These are phyloP conservation scores for Fragum fragum DNA, from an alignment of 2,888 invertebrate genomes.

Conservation along the genomic window DNA sequence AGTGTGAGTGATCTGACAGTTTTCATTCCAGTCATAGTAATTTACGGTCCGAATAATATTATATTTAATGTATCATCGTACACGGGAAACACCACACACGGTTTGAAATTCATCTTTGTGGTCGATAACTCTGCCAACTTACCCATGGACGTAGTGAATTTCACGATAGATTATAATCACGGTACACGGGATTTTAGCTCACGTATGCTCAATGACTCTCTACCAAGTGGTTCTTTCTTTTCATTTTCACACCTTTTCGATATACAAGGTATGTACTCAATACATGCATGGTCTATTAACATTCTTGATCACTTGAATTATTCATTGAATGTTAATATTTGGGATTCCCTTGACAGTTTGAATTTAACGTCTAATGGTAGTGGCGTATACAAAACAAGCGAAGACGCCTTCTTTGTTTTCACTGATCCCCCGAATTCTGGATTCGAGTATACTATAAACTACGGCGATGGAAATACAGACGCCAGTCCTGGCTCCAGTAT, in stretches of 20 bases:
- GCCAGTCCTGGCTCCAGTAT: constrained; percentile 26
- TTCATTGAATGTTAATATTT: constrained; percentile 35
- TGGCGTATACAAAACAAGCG: constrained; percentile 59
- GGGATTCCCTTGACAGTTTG: constrained; percentile 53
- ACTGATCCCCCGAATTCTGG: constrained; percentile 56
- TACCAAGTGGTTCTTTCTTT: background rate
- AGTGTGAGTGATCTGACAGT: constrained; percentile 46
- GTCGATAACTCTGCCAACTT: constrained; percentile 30
- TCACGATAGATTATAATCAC: constrained; percentile 45
- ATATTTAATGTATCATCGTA: constrained; percentile 32
- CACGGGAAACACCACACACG: constrained; percentile 48
- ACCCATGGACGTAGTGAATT: constrained; percentile 51
- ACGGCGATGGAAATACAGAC: constrained; percentile 46
- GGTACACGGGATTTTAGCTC: constrained; percentile 13
- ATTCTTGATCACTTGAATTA: constrained; percentile 36
- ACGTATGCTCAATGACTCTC: background rate
- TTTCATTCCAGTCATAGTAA: constrained; percentile 43
- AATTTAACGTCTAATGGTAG: constrained; percentile 37
- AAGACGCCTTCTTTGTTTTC: constrained; percentile 52
- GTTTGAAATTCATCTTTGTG: constrained; percentile 35
- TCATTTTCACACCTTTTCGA: constrained; percentile 39
- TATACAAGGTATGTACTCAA: constrained; percentile 50
- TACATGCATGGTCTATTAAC: constrained; percentile 35
- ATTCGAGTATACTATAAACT: constrained; percentile 57
- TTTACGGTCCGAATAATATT: constrained; percentile 52